A percentile compares a stretch with the other conserved stretches of the same genome.
Conservation (phyloP, 2,888 invertebrate genomes). For the Conchocele bisecta region DNA sequence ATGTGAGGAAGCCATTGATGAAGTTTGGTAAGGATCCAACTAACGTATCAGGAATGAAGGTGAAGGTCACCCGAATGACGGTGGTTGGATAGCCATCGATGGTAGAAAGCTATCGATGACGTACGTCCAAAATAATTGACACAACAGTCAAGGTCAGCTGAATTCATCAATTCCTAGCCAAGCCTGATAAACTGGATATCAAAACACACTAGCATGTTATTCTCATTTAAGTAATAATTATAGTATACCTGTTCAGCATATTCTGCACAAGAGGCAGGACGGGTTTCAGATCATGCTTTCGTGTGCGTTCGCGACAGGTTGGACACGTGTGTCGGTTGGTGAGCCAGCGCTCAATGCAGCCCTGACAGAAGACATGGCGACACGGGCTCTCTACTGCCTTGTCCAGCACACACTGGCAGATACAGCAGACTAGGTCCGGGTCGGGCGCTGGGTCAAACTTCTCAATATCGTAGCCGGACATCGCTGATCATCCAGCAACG, state of each 20-base stretch:
- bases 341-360: constrained; percentile 75
- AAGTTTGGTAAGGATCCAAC: too few relatives aligned
- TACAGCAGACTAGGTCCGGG: constrained; percentile 77
- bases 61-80: too few relatives aligned
- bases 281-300: constrained; percentile 62
- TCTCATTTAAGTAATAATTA: neutral
- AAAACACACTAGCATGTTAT: too few relatives aligned
- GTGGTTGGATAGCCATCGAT: too few relatives aligned
- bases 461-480: constrained; percentile 76
- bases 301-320: constrained; percentile 69
- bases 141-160: too few relatives aligned
- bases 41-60: too few relatives aligned
- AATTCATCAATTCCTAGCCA: too few relatives aligned
- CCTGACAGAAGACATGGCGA: constrained; percentile 79
- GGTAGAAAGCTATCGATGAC: too few relatives aligned
- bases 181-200: too few relatives aligned
- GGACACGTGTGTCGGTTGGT: constrained; percentile 71
- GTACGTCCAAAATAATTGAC: too few relatives aligned
- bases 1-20: too few relatives aligned
- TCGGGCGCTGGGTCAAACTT: constrained; percentile 77
- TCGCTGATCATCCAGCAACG: too few relatives aligned
- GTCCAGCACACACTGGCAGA: constrained; percentile 78
- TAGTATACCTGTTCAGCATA: constrained; percentile 69
- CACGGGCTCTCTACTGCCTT: constrained; percentile 77
- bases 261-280: constrained; percentile 78